Conservation (phyloP, 2,888 invertebrate genomes). For the Drosophila affinis region DNA sequence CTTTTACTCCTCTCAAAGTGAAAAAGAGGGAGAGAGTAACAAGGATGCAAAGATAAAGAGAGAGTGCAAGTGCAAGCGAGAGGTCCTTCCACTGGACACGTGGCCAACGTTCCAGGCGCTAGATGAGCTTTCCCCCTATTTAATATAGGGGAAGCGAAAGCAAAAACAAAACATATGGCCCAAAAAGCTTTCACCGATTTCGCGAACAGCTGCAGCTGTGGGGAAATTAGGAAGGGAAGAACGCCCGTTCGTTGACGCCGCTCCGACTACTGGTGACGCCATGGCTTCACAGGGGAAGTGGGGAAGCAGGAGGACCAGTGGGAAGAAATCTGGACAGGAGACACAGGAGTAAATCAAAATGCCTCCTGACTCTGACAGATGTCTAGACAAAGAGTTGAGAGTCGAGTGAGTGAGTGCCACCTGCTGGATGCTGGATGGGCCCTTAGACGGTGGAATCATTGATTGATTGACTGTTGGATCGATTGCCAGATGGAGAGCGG, state of each 20-base stretch:
- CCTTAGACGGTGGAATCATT: background rate
- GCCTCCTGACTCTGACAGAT: conserved; percentile 33
- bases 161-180: conserved; percentile 67
- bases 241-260: background rate
- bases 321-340: background rate
- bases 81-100: conserved; percentile 60
- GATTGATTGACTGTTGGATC: conserved; percentile 38
- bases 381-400: conserved; percentile 30
- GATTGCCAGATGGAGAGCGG: conserved; percentile 17
- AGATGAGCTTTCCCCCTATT: conserved; percentile 43
- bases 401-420: conserved; percentile 8
- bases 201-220: conserved; percentile 70
- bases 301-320: background rate
- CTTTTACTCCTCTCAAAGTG: background rate
- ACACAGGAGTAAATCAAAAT: conserved; percentile 18
- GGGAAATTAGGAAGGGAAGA: conserved; percentile 2
- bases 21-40: background rate
- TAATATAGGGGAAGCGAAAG: conserved; percentile 6
- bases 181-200: conserved; percentile 48
- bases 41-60: background rate
- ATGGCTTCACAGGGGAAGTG: conserved; percentile 2
- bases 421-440: conserved; percentile 3
- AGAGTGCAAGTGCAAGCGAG: conserved; percentile 4
- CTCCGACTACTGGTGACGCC: conserved; percentile 32
- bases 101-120: conserved; percentile 60